Base-by-base conservation (phyloP, 2,113 vertebrate genomes). In the Cyphomyrus plagiostoma region DNA sequence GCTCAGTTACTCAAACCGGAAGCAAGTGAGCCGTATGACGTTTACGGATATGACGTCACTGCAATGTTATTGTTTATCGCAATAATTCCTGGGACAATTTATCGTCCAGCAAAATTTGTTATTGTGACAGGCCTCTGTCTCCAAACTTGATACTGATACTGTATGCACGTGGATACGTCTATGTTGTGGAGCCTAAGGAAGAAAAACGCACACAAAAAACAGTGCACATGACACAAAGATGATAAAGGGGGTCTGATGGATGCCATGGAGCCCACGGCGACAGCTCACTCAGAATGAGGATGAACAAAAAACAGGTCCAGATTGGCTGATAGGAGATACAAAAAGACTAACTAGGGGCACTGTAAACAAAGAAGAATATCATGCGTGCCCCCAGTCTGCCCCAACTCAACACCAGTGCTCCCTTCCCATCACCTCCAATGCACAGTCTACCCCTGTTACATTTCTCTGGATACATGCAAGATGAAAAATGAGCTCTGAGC, bases 401-500 rank as follows among this genome's bases (percentile, higher is more conserved):
- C 26, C 48, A n/a, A 39, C 6, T 48, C 46, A n/a, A 58, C 84
- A 56, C 85, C n/a, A 8, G 56, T 21, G 80, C 80, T 23, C 26
- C 45, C 48, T 4, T 49, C 30, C 74, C 48, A 39, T 30, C n/a
- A 19, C 13, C 9, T 5, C 84, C 77, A 84, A 19, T 9, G n/a
- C 46, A 49, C 53, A 46, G 50, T 19, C 48, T 50, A 21, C 45
- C 80, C 45, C 23, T 5, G 90, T 89, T 93, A 92, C 91, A 74
- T 87, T 74, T 50, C 91, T 91, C 84, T 50, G 53, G 30, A 88
- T 86, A 94, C 91, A 93, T 93, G 92, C 91, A 92, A 91, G 23
- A 91, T 92, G 93, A 91, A 88, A 62, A 92, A 94, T 90, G 90
- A 91, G 89, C 90, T 89, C 90, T 90, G 94, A 94, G 94, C 93